These are phyloP conservation scores for Axis porcinus DNA, from an alignment of 2,113 vertebrate genomes.

Conservation along the genomic window DNA sequence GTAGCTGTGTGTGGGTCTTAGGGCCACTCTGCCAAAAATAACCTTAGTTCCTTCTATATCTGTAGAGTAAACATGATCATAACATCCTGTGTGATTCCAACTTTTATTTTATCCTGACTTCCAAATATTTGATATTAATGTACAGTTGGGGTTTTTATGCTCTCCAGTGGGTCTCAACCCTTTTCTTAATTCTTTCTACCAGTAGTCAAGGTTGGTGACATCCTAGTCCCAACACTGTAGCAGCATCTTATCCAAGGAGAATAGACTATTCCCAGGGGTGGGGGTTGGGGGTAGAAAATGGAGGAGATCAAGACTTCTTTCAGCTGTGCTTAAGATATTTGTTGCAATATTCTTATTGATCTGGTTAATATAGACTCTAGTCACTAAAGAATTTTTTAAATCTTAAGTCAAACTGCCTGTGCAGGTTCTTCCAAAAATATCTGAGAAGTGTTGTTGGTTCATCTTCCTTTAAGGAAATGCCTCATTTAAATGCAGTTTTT, in stretches of 20 bases:
- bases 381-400: background rate
- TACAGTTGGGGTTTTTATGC: background rate
- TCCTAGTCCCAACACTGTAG: background rate
- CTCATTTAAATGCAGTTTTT: background rate
- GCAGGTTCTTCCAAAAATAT: background rate
- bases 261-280: background rate
- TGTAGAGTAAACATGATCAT: background rate
- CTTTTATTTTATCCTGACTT: background rate
- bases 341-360: background rate
- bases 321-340: background rate
- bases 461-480: background rate
- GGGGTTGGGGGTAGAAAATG: too few relatives aligned
- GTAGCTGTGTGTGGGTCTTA: background rate
- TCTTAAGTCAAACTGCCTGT: background rate
- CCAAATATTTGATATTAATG: background rate
- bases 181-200: background rate
- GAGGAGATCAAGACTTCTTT: background rate
- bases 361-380: background rate
- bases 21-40: background rate
- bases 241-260: background rate
- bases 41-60: background rate
- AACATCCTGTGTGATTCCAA: background rate
- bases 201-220: background rate
- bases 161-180: background rate
- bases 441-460: background rate